Evolutionary conservation across 2,797 vertebrate species (phyloP).

Genomic region (Spinus pinus): DNA sequence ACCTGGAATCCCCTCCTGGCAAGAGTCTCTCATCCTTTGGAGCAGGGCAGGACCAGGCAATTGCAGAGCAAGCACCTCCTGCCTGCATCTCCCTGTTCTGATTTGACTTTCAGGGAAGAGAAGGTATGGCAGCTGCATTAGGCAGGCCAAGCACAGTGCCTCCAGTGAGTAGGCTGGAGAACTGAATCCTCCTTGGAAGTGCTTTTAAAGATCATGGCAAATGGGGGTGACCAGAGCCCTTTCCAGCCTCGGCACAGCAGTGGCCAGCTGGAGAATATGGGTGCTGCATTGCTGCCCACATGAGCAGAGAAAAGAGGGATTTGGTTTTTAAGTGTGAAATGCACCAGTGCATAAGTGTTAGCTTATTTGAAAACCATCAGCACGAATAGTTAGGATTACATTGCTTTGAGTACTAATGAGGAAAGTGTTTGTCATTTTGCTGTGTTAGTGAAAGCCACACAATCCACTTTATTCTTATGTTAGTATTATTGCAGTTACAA

Average conservation of each 20-base stretch:
- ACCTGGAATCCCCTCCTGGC: not conserved
- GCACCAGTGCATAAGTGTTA: not conserved
- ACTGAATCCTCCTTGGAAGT: not conserved
- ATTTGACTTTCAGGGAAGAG: not conserved
- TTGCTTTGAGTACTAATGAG: not conserved
- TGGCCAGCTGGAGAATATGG: not conserved
- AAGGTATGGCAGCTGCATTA: not conserved
- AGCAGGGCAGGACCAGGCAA: not conserved
- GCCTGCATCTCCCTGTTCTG: not conserved
- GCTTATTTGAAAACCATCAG: not conserved
- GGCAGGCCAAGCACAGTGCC: not conserved
- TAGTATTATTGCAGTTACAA: not conserved
- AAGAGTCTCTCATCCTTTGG: rapidly evolving
- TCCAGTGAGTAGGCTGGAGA: not conserved
- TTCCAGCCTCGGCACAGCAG: not conserved
- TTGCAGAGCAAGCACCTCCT: not conserved
- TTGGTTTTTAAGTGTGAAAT: not conserved
- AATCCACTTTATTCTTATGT: not conserved
- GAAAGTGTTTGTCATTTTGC: not conserved
- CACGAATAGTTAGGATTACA: not conserved
- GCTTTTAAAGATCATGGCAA: not conserved
- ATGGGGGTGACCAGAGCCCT: not conserved
- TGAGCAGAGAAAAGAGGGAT: not conserved
- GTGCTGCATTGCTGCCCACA: not conserved
- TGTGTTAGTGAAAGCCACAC: not conserved